Conservation (phyloP, 2,888 invertebrate species). For the Habrosyne pyritoides region DNA sequence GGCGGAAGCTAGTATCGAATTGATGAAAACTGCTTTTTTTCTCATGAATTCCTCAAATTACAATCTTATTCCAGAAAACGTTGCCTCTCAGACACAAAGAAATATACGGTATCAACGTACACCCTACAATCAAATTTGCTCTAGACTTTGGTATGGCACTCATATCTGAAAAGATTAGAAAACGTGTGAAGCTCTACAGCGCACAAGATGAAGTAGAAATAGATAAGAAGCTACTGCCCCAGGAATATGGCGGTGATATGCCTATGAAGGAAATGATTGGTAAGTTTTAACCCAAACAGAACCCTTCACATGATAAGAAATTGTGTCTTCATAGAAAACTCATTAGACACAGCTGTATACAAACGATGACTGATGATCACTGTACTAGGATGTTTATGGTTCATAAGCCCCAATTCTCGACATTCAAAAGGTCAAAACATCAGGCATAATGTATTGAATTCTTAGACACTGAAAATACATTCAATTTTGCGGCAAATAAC, state of each 20-base stretch:
- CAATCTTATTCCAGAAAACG: constrained; percentile 82
- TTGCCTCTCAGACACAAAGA: constrained; percentile 92
- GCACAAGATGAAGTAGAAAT: constrained; percentile 85
- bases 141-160: constrained; percentile 90
- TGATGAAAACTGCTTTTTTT: too few species aligned
- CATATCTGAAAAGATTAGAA: constrained; percentile 90
- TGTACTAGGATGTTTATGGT: too few species aligned
- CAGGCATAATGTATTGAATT: too few species aligned
- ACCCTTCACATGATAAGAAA: not conserved
- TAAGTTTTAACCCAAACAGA: constrained; percentile 57
- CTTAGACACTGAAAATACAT: too few species aligned
- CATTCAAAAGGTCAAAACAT: too few species aligned
- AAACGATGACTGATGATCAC: too few species aligned
- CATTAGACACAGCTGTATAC: too few species aligned
- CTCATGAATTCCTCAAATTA: not conserved
- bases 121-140: constrained; percentile 89
- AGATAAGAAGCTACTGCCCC: constrained; percentile 87
- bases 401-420: too few species aligned
- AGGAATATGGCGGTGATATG: constrained; percentile 92
- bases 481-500: too few species aligned
- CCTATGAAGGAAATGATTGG: constrained; percentile 93
- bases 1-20: too few species aligned
- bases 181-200: constrained; percentile 87
- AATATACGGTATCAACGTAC: constrained; percentile 89
- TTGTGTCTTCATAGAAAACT: too few species aligned